A percentile compares a stretch with the other conserved stretches of the same genome.
These are phyloP conservation scores for Trichechus manatus DNA, from an alignment of 2,113 vertebrate species.

Conservation along the genomic window DNA sequence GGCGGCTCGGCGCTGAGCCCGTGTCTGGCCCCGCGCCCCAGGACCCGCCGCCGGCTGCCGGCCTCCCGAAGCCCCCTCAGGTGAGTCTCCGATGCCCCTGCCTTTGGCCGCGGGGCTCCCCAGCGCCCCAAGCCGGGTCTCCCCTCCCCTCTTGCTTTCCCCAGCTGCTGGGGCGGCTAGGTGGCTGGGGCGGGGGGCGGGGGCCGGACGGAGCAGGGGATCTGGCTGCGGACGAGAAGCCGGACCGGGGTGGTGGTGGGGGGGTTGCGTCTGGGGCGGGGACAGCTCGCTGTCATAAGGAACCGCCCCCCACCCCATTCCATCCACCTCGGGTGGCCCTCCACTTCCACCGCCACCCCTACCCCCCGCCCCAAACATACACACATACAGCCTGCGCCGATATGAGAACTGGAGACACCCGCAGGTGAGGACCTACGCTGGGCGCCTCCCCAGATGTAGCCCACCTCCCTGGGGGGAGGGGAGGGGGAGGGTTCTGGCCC, in stretches of 20 bases:
- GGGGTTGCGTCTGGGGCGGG: slow-evolving; percentile 71
- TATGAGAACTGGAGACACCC: slow-evolving; percentile 25
- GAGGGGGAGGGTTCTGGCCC: background rate
- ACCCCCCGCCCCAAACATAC: background rate
- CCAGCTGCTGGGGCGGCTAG: slow-evolving; percentile 56
- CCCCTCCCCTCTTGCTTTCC: slow-evolving; percentile 48
- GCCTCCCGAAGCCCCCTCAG: slow-evolving; percentile 75
- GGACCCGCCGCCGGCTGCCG: slow-evolving; percentile 67
- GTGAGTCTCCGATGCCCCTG: slow-evolving; percentile 72
- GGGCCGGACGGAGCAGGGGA: slow-evolving; percentile 47
- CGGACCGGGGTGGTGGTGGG: slow-evolving; percentile 70
- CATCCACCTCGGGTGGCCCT: slow-evolving; percentile 69
- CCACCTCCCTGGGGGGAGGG: background rate
- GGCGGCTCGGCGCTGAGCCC: slow-evolving; percentile 76
- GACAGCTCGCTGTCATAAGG: slow-evolving; percentile 71
- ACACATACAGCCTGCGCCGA: slow-evolving; percentile 39
- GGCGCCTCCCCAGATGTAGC: slow-evolving; percentile 48
- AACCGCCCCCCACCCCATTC: slow-evolving; percentile 72
- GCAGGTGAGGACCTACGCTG: slow-evolving; percentile 73
- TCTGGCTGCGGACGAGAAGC: slow-evolving; percentile 72
- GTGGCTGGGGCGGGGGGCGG: slow-evolving; percentile 71
- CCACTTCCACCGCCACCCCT: slow-evolving; percentile 55
- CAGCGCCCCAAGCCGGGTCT: slow-evolving; percentile 51
- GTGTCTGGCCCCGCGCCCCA: slow-evolving; percentile 63
- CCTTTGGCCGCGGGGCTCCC: slow-evolving; percentile 53